Conservation (phyloP, 2,888 invertebrate genomes). For the Agonopterix arenella region DNA sequence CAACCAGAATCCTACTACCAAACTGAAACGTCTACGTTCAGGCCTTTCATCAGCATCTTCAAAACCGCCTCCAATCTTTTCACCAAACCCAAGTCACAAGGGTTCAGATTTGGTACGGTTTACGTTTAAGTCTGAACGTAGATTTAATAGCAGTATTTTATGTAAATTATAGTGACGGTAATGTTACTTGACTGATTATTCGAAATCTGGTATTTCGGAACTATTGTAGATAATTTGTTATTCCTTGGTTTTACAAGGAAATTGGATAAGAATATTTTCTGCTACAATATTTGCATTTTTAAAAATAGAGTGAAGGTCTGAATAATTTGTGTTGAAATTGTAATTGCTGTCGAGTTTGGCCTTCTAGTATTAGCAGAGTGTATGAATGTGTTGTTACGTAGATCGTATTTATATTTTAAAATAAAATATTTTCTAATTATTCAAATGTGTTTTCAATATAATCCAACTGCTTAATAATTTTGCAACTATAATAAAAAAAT, state of each 20-base stretch:
- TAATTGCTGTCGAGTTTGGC: conserved; percentile 58
- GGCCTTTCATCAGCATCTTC: conserved; percentile 65
- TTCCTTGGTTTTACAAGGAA: conserved; percentile 76
- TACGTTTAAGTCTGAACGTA: conserved; percentile 43
- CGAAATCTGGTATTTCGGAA: conserved; percentile 58
- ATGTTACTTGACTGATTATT: conserved; percentile 73
- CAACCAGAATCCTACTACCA: conserved; percentile 40
- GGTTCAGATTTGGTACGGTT: conserved; percentile 59
- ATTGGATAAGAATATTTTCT: conserved; percentile 32
- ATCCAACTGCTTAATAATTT: too few relatives aligned
- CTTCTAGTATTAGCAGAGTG: conserved; percentile 65
- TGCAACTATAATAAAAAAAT: too few relatives aligned
- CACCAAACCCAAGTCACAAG: conserved; percentile 56
- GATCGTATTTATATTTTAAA: conserved; percentile 23
- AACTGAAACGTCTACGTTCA: conserved; percentile 53
- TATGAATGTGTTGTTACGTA: conserved; percentile 50
- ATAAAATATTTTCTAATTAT: too few relatives aligned
- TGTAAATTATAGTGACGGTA: conserved; percentile 56
- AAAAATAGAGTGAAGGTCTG: conserved; percentile 47
- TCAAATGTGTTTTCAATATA: too few relatives aligned
- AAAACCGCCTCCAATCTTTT: conserved; percentile 64
- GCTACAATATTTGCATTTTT: conserved; percentile 29
- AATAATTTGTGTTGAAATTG: conserved; percentile 46
- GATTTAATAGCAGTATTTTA: conserved; percentile 5
- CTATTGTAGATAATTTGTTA: conserved; percentile 61